Base-by-base conservation (phyloP, 1,140 invertebrate genomes). In the Nasonia longicornis region DNA sequence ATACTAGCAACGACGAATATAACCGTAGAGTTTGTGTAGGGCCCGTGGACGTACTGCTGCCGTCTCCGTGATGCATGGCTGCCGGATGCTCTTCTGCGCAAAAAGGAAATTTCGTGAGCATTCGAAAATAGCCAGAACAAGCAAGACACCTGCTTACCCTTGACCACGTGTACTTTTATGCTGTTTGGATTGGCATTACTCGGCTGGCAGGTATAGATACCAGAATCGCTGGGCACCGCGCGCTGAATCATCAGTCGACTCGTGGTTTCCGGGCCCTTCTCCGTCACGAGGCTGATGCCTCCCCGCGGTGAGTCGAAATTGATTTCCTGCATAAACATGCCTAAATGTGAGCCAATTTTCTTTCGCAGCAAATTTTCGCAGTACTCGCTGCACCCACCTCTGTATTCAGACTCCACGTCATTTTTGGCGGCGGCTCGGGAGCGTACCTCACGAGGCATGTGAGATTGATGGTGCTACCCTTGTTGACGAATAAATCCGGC, bases 401-500 rank as follows among this genome's bases (percentile, higher is more conserved):
- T 75, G 91, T 91, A 83, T 94, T 93, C 86, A 94, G 93, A 79
- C 92, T 93, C 94, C 94, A 94, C 75, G 91, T 91, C 84, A 94
- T 94, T 84, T 92, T 91, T 22, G 91, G 90, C 6, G 94, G 93
- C 69, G 94, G 93, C 83, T 94, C 93, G 14, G 94, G 93, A 20
- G 92, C 92, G 81, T 93, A 92, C 84, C 91, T 92, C 52, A 94
- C 93, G 35, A 93, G 91, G 85, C 94, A 95, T 2, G 94, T 94
- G 73, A 95, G 88, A 89, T 94, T 95, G 84, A 95, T 94, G 45
- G 94, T 94, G 81, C 93, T 94, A 7, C 93, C 94, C 79, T 93
- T 92, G 89, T 94, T 93, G 78, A 95, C 92, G 87, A 92, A 94
- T 80, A 95, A 90, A 84, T 94, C 93, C 35, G 93, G 91, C 1